Evolutionary conservation across 30 jellyfish, hydroid and myxozoan species (phyloP).

Genomic region (Cassiopea andromeda): DNA sequence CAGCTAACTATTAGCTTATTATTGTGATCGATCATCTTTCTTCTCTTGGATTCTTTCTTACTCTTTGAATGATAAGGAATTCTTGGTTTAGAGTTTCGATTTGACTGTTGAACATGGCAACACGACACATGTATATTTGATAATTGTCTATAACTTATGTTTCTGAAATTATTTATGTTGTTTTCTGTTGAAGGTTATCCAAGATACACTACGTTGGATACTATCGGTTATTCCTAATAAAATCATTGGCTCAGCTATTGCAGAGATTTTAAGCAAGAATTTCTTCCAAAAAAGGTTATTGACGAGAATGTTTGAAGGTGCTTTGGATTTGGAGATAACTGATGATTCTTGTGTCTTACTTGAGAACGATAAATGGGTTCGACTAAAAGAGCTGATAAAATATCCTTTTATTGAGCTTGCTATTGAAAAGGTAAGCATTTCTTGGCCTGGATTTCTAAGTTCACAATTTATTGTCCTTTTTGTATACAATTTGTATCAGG

Average conservation of each 20-base stretch:
- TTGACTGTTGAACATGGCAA: no score
- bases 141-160: no score
- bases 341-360: constrained; percentile 48
- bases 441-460: no score
- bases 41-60: no score
- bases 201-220: constrained; percentile 55
- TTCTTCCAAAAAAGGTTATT: constrained; percentile 48
- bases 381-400: constrained; percentile 57
- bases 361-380: constrained; percentile 64
- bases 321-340: constrained; percentile 54
- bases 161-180: background rate
- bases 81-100: no score
- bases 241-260: constrained; percentile 70
- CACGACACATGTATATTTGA: no score
- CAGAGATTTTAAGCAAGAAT: constrained; percentile 51
- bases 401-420: constrained; percentile 68
- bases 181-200: constrained; percentile 45
- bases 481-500: no score
- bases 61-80: no score
- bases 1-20: no score
- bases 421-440: constrained; percentile 68
- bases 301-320: constrained; percentile 66
- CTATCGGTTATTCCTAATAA: constrained; percentile 58
- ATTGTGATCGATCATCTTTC: no score
- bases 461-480: no score